Percentiles rank a stretch among this genome's conserved stretches.
These are phyloP conservation scores for Platanista minor DNA, from an alignment of 2,113 vertebrate genomes.

Conservation along the genomic window DNA sequence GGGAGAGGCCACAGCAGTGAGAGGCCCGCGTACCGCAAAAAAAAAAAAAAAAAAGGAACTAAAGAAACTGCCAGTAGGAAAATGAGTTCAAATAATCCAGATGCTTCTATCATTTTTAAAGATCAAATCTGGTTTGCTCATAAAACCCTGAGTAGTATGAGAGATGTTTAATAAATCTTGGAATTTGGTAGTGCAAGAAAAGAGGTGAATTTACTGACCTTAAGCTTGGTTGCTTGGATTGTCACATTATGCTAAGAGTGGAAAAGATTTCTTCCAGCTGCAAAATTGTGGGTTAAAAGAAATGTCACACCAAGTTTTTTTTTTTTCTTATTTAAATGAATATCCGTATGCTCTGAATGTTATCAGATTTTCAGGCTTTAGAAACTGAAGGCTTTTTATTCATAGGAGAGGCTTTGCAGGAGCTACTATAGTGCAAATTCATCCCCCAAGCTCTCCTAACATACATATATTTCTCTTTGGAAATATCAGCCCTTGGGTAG, in stretches of 20 bases:
- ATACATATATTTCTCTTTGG: constrained; percentile 36
- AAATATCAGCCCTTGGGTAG: constrained; percentile 51
- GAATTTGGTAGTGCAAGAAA: constrained; percentile 64
- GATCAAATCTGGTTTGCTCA: constrained; percentile 61
- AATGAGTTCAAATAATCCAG: constrained; percentile 65
- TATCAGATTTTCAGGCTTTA: constrained; percentile 68
- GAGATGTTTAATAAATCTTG: constrained; percentile 70
- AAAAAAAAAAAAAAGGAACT: not conserved
- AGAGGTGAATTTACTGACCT: constrained; percentile 62
- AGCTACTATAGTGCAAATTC: constrained; percentile 55
- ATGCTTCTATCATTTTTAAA: constrained; percentile 63
- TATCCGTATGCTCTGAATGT: constrained; percentile 74
- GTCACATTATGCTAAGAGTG: constrained; percentile 64
- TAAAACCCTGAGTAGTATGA: constrained; percentile 51
- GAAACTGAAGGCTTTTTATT: constrained; percentile 58
- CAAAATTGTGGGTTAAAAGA: constrained; percentile 72
- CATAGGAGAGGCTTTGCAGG: constrained; percentile 47
- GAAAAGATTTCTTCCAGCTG: constrained; percentile 73
- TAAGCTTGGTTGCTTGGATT: constrained; percentile 55
- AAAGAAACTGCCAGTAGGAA: constrained; percentile 29
- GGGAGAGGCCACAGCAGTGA: too few relatives aligned
- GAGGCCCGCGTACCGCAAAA: too few relatives aligned
- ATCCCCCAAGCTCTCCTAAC: not conserved
- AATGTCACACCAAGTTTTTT: constrained; percentile 62
- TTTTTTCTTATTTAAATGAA: constrained; percentile 64